A percentile compares a stretch with the other conserved stretches of the same genome.
phyloP scores from a whole-genome alignment of 2,113 vertebrate species.

The Pipa parva region DNA sequence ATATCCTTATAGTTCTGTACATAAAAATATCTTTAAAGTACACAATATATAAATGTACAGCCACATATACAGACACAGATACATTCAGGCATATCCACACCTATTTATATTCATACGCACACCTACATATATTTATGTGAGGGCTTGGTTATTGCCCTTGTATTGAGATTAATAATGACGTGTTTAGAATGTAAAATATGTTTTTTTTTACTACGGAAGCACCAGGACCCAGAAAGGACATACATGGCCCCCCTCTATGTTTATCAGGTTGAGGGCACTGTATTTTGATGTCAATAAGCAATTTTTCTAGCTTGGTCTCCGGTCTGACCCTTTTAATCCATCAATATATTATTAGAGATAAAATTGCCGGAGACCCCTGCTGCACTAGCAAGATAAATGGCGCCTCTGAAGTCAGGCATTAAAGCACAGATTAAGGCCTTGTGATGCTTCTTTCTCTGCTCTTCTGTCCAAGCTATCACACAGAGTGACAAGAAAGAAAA shows the following conservation, averaged over 20 bases:
- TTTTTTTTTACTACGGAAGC: constrained; percentile 18
- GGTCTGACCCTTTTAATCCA: constrained; percentile 99
- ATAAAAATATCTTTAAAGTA: neutral
- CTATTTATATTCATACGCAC: constrained; percentile 24
- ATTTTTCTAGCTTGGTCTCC: constrained; percentile 99
- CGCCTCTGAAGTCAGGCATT: constrained; percentile 99
- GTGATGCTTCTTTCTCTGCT: constrained; percentile 99
- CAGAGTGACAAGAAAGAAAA: constrained; percentile 99
- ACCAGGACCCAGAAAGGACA: constrained; percentile 38
- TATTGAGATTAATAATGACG: constrained; percentile 22
- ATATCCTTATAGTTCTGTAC: too few species aligned
- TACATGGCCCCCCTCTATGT: constrained; percentile 84
- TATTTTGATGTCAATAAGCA: constrained; percentile 99
- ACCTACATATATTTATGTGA: neutral
- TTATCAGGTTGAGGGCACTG: constrained; percentile 99
- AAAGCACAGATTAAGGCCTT: constrained; percentile 99
- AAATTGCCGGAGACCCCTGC: constrained; percentile 99
- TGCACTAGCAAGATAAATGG: constrained; percentile 99
- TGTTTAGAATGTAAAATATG: constrained; percentile 30
- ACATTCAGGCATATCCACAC: neutral
- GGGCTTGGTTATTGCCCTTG: constrained; percentile 5
- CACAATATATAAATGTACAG: neutral
- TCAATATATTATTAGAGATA: constrained; percentile 99
- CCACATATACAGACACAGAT: neutral
- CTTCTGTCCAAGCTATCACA: constrained; percentile 99